Conservation (phyloP, 2,797 vertebrate species). For the Coilia nasus region DNA sequence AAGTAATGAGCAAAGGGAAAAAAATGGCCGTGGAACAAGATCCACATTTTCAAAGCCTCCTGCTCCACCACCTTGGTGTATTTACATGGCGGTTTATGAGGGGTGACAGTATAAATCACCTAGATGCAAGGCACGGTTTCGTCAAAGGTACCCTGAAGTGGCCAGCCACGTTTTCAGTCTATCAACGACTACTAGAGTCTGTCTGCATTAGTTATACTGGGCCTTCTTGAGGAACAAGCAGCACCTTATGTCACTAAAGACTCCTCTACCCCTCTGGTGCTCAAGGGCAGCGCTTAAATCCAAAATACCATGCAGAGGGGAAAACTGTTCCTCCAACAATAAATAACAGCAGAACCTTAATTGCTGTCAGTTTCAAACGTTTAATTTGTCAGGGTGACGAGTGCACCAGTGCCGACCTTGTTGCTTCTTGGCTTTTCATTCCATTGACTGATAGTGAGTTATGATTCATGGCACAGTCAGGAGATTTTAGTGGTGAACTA, state of each 20-base stretch:
- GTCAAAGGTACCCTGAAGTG: not conserved
- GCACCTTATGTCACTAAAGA: not conserved
- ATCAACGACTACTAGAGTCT: not conserved
- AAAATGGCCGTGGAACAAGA: conserved; percentile 40
- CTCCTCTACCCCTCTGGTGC: not conserved
- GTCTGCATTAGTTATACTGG: not conserved
- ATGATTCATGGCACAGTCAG: conserved; percentile 56
- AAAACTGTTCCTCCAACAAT: conserved; percentile 49
- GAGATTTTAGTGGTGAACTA: conserved; percentile 34
- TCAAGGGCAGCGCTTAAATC: conserved; percentile 20
- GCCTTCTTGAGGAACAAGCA: not conserved
- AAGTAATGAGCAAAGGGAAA: not conserved
- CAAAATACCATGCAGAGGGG: conserved; percentile 45
- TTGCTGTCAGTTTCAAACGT: conserved; percentile 58
- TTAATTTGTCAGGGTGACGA: conserved; percentile 47
- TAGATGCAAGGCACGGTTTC: conserved; percentile 5
- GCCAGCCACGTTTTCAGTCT: conserved; percentile 12
- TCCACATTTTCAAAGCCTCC: conserved; percentile 32
- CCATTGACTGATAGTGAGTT: conserved; percentile 64
- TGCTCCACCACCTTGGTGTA: conserved; percentile 36
- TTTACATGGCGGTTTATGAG: conserved; percentile 63
- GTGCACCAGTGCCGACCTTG: conserved; percentile 58
- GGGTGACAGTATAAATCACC: conserved; percentile 59
- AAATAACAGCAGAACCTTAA: conserved; percentile 65
- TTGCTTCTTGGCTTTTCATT: conserved; percentile 51